A percentile compares a stretch with the other conserved stretches of the same genome.
phyloP scores from a whole-genome alignment of 2,888 invertebrate genomes.

The Troides oblongomaculatus region DNA sequence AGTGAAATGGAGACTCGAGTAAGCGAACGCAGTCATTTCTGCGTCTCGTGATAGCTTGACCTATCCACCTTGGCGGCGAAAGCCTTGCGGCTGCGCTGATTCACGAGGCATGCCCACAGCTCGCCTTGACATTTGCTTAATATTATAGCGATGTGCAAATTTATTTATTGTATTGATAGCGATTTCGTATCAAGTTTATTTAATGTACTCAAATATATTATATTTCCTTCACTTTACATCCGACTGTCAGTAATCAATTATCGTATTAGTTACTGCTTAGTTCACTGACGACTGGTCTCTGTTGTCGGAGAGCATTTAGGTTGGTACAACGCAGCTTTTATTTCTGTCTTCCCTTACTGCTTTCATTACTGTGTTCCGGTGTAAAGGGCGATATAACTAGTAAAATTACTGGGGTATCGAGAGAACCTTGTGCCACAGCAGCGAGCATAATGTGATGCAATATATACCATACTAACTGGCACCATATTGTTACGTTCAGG shows the following conservation, averaged over 20 bases:
- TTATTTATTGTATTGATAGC: constrained; percentile 3
- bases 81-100: constrained; percentile 14
- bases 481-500: no score
- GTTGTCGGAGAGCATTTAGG: no score
- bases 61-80: constrained; percentile 23
- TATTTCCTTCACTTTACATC: neutral
- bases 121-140: constrained; percentile 15
- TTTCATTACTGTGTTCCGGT: no score
- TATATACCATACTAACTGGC: no score
- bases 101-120: constrained; percentile 7
- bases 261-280: neutral
- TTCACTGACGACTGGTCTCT: no score
- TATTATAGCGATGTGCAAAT: constrained; percentile 12
- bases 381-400: no score
- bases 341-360: no score
- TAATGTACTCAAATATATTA: neutral
- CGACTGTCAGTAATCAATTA: neutral
- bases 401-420: no score
- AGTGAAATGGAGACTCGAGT: constrained; percentile 16
- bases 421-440: no score
- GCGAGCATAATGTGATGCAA: no score
- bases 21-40: constrained; percentile 10
- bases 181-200: neutral
- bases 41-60: constrained; percentile 22
- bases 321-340: no score